phyloP scores from a whole-genome alignment of 2,888 invertebrate genomes.

The Nemotelus nigrinus region DNA sequence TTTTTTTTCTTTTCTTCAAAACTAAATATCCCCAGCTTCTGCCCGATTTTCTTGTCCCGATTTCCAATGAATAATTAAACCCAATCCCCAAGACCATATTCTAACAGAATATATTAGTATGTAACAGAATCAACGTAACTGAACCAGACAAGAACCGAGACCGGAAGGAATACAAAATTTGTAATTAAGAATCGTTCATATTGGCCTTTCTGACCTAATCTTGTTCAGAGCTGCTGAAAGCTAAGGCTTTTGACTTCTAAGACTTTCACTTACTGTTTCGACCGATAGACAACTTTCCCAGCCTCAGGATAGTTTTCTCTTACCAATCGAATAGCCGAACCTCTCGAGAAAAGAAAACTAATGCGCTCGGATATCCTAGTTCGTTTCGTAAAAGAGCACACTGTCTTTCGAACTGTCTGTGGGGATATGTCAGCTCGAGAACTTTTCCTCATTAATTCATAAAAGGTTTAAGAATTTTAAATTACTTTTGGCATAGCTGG shows the following conservation, averaged over 20 bases:
- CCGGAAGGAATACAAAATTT: slow-evolving; percentile 13
- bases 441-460: slow-evolving; percentile 29
- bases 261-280: background rate
- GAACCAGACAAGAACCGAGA: background rate
- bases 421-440: slow-evolving; percentile 1
- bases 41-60: too few species aligned
- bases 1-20: background rate
- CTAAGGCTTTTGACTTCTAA: slow-evolving; percentile 9
- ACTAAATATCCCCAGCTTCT: too few species aligned
- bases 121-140: background rate
- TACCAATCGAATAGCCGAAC: slow-evolving; percentile 1
- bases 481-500: slow-evolving; percentile 19
- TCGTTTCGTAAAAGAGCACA: background rate
- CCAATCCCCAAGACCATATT: slow-evolving; percentile 4
- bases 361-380: background rate
- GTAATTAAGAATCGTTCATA: slow-evolving; percentile 24
- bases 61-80: slow-evolving; percentile 20
- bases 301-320: background rate
- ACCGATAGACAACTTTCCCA: background rate
- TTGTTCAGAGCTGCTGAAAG: background rate
- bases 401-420: background rate
- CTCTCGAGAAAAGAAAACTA: slow-evolving; percentile 1
- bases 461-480: slow-evolving; percentile 32
- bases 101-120: slow-evolving; percentile 27
- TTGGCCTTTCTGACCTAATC: slow-evolving; percentile 19